phyloP scores from a whole-genome alignment of 2,113 vertebrate genomes.

The Astur gentilis region DNA sequence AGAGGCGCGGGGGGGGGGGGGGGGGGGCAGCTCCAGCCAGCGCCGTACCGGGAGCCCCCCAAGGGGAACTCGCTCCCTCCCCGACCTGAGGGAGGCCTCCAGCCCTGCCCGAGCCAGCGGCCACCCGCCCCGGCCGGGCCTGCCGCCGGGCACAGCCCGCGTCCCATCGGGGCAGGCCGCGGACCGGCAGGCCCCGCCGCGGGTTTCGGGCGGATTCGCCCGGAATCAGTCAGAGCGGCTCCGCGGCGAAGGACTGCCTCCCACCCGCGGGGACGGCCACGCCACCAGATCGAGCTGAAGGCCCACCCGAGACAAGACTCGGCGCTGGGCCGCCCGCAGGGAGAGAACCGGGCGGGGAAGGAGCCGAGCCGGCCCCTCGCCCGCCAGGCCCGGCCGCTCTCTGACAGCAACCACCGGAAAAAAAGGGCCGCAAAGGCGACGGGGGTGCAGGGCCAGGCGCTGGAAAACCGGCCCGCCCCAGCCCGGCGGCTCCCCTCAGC shows the following conservation, averaged over 20 bases:
- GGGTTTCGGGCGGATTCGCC: no score
- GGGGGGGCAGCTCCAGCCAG: no score
- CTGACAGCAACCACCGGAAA: neutral
- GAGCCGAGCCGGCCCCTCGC: neutral
- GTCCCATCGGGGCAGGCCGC: fast-evolving
- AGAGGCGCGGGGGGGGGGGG: no score
- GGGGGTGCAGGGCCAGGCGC: fast-evolving
- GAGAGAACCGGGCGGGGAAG: no score
- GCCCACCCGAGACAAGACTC: no score
- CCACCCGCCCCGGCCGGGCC: neutral
- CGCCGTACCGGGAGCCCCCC: no score
- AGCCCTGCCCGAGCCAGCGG: neutral
- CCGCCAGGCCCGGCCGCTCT: neutral
- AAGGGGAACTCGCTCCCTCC: neutral
- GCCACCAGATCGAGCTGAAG: neutral
- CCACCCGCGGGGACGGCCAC: no score
- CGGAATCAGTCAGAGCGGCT: neutral
- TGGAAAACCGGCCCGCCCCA: neutral
- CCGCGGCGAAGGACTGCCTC: neutral
- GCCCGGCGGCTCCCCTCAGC: no score
- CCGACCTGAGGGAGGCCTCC: neutral
- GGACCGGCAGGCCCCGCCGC: no score
- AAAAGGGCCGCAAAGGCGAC: neutral
- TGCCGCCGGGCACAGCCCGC: no score
- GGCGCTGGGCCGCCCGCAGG: no score